phyloP scores from a whole-genome alignment of 2,888 invertebrate species.

The Ceraclea dissimilis region DNA sequence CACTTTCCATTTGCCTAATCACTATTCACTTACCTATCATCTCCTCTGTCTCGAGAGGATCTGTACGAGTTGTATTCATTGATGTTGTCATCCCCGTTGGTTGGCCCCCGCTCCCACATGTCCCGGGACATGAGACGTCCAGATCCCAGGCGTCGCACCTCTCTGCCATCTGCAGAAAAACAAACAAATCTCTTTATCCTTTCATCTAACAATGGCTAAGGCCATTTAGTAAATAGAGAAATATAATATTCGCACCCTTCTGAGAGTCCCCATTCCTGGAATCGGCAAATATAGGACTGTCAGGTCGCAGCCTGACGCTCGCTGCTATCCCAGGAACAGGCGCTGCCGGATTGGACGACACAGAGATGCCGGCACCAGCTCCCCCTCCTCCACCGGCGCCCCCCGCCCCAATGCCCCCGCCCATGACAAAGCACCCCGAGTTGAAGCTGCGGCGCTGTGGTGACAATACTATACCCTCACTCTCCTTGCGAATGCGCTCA shows the following conservation, averaged over 20 bases:
- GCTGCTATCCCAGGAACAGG: conserved; percentile 8
- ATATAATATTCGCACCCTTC: background rate
- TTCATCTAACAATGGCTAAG: too few species aligned
- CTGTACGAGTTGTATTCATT: conserved; percentile 24
- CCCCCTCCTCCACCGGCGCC: conserved; percentile 9
- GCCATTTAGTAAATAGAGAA: too few species aligned
- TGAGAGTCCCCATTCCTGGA: conserved; percentile 12
- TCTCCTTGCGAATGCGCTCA: conserved; percentile 73
- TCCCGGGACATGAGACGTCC: conserved; percentile 72
- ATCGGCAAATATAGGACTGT: conserved; percentile 23
- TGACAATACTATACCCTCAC: conserved; percentile 76
- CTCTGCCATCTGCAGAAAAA: conserved; percentile 27
- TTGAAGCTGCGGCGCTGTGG: conserved; percentile 83
- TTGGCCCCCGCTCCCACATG: conserved; percentile 33
- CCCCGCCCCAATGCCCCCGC: conserved; percentile 30
- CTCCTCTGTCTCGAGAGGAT: conserved; percentile 26
- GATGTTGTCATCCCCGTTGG: conserved; percentile 25
- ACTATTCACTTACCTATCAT: conserved; percentile 27
- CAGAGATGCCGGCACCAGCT: conserved; percentile 34
- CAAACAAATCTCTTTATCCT: too few species aligned
- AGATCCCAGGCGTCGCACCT: conserved; percentile 66
- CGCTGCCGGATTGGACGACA: background rate
- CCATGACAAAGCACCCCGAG: conserved; percentile 75
- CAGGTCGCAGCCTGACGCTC: conserved; percentile 27
- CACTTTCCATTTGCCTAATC: too few species aligned